phyloP scores from a whole-genome alignment of 2,888 invertebrate genomes.

The Bhutanitis thaidina region DNA sequence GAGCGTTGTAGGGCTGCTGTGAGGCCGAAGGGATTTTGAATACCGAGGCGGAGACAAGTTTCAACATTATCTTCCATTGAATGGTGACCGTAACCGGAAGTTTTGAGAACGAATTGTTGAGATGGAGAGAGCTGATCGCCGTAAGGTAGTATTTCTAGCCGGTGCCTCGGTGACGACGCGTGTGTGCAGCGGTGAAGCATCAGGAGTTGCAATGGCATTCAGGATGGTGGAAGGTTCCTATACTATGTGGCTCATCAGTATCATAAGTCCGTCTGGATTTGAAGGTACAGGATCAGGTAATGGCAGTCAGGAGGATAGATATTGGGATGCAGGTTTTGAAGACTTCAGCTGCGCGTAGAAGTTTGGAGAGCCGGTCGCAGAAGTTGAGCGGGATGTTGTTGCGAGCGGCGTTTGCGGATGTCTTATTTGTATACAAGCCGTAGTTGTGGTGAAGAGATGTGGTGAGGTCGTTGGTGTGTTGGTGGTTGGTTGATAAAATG shows the following conservation, averaged over 20 bases:
- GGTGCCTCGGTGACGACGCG: conserved; percentile 57
- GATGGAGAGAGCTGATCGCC: conserved; percentile 52
- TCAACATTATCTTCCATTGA: conserved; percentile 60
- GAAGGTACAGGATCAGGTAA: conserved; percentile 59
- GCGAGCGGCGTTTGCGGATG: conserved; percentile 70
- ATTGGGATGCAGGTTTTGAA: conserved; percentile 61
- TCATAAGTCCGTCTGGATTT: conserved; percentile 39
- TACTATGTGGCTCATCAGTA: conserved; percentile 46
- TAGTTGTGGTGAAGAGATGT: conserved; percentile 77
- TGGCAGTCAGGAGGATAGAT: conserved; percentile 62
- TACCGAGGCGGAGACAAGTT: conserved; percentile 49
- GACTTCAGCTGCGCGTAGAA: conserved; percentile 67
- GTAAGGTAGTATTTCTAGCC: conserved; percentile 48
- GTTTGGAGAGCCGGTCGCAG: conserved; percentile 68
- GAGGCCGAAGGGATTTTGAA: conserved; percentile 64
- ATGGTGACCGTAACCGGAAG: conserved; percentile 54
- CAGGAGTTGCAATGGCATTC: conserved; percentile 52
- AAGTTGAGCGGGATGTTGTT: conserved; percentile 64
- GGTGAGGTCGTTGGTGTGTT: conserved; percentile 78
- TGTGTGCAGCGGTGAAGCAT: conserved; percentile 67
- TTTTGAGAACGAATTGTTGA: conserved; percentile 57
- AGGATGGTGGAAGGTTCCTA: conserved; percentile 52
- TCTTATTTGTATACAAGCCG: conserved; percentile 71
- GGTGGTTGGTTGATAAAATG: conserved; percentile 79
- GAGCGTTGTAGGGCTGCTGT: conserved; percentile 68